Evolutionary conservation across 64 coral and sea anemone species (phyloP).

Genomic region (Catalaphyllia jardinei): DNA sequence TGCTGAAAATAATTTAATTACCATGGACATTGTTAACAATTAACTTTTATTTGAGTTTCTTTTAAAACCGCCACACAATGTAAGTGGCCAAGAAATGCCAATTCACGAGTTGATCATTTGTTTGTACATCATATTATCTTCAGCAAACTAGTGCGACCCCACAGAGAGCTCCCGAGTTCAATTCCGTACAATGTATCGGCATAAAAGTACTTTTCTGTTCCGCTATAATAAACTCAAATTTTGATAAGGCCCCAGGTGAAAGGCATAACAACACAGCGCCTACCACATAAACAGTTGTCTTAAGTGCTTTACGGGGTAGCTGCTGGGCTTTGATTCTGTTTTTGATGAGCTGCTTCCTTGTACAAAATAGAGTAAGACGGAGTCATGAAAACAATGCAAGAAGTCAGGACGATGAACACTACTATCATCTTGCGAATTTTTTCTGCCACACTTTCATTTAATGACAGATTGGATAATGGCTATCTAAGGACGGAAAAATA

Average conservation of each 20-base stretch:
- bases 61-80: too few relatives aligned
- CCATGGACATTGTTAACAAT: too few relatives aligned
- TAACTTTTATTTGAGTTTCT: too few relatives aligned
- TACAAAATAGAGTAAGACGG: not conserved
- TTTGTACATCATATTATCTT: too few relatives aligned
- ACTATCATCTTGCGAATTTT: not conserved
- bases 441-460: too few relatives aligned
- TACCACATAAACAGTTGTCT: not conserved
- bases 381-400: not conserved
- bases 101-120: too few relatives aligned
- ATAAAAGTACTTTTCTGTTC: not conserved
- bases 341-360: not conserved
- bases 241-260: not conserved
- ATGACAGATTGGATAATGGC: too few relatives aligned
- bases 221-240: not conserved
- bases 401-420: not conserved
- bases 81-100: too few relatives aligned
- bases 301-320: not conserved
- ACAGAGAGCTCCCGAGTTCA: too few relatives aligned
- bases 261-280: not conserved
- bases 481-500: not conserved
- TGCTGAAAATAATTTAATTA: too few relatives aligned
- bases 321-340: constrained; percentile 1
- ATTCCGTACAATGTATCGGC: too few relatives aligned
- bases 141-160: too few relatives aligned